phyloP scores from a whole-genome alignment of 2,113 vertebrate genomes.

The Catharus minimus region DNA sequence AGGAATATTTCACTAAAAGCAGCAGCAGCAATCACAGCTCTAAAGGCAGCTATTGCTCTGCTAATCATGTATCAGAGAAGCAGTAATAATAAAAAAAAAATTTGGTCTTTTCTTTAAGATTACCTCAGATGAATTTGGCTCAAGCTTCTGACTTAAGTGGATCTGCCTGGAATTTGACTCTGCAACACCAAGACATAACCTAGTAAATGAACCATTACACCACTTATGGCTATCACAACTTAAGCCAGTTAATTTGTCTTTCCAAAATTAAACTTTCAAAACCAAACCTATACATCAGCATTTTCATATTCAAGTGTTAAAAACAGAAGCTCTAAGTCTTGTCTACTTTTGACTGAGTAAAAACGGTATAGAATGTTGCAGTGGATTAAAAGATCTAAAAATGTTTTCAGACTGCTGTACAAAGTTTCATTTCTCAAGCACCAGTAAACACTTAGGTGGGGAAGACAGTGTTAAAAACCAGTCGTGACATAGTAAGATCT shows the following conservation, averaged over 20 bases:
- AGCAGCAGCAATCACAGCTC: constrained; percentile 50
- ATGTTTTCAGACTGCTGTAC: background rate
- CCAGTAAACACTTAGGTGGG: background rate
- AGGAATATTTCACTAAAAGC: constrained; percentile 34
- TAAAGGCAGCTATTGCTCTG: constrained; percentile 41
- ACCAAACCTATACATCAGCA: background rate
- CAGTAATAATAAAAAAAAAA: constrained; percentile 32
- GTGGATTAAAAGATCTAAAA: background rate
- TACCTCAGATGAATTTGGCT: constrained; percentile 77
- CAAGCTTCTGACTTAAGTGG: constrained; percentile 73
- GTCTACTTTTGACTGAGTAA: background rate
- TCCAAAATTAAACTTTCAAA: constrained; percentile 44
- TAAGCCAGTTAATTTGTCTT: constrained; percentile 48
- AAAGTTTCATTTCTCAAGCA: background rate
- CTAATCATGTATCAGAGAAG: constrained; percentile 39
- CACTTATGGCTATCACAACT: constrained; percentile 43
- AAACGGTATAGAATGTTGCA: background rate
- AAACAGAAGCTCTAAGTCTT: background rate
- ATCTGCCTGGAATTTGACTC: constrained; percentile 70
- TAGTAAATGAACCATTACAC: constrained; percentile 61
- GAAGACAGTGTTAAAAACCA: background rate
- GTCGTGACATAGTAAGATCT: background rate
- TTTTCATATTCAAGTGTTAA: background rate
- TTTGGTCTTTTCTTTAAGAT: constrained; percentile 53
- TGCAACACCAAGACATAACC: constrained; percentile 67